Percentiles rank a stretch among this genome's conserved stretches.
phyloP scores from a whole-genome alignment of 2,888 invertebrate species.

The Athetis lepigone region DNA sequence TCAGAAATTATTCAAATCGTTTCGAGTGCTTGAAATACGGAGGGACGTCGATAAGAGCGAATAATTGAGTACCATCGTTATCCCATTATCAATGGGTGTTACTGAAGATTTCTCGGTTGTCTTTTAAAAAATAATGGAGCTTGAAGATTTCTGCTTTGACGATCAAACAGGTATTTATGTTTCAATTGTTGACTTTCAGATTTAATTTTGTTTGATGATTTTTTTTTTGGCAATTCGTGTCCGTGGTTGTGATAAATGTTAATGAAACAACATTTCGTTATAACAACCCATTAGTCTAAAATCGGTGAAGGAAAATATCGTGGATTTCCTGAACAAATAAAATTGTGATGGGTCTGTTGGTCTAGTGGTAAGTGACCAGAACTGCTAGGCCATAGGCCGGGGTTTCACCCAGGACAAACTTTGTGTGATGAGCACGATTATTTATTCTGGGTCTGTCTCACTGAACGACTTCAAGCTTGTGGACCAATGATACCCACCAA shows the following conservation, averaged over 20 bases:
- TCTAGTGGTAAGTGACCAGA: too few species aligned
- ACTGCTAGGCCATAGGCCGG: too few species aligned
- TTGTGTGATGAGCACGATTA: too few species aligned
- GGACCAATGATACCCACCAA: too few species aligned
- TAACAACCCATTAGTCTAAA: not conserved
- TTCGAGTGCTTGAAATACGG: slow-evolving; percentile 43
- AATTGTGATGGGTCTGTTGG: too few species aligned
- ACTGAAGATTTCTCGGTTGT: slow-evolving; percentile 40
- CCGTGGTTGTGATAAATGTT: too few species aligned
- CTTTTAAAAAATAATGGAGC: slow-evolving; percentile 54
- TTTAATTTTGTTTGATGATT: not conserved
- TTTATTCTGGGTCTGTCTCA: too few species aligned
- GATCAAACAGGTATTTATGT: slow-evolving; percentile 11
- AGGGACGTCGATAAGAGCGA: slow-evolving; percentile 47
- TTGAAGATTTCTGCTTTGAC: slow-evolving; percentile 18
- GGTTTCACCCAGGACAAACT: too few species aligned
- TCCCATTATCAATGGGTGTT: slow-evolving; percentile 50
- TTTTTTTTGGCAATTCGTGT: not conserved
- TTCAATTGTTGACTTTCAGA: not conserved
- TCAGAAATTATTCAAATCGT: slow-evolving; percentile 64
- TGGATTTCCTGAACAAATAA: too few species aligned
- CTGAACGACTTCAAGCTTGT: too few species aligned
- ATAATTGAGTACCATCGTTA: slow-evolving; percentile 64
- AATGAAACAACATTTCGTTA: not conserved
- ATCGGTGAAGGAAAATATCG: too few species aligned